Base-by-base conservation (phyloP, 2,888 invertebrate species). In the Dynastes maya region DNA sequence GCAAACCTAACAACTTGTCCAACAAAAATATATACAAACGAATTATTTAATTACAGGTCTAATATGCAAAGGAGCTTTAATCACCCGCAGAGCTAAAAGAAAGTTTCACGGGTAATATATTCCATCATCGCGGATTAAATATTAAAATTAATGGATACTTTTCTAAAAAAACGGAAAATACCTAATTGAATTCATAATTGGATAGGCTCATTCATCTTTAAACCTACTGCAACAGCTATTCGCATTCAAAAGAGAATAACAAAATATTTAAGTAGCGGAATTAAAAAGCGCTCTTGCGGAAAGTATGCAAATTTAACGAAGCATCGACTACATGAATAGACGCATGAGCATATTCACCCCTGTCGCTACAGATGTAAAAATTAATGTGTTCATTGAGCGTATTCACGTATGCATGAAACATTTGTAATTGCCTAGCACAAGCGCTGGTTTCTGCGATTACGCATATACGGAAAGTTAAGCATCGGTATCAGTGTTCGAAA, bases 241-340 rank as follows among this genome's bases (percentile, higher is more conserved):
- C 37, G 32, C 32, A 16, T 67, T 51, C 68, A 22, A 68, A 68
- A 68, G 51, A 13, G 51, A 68, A 68, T 68, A 68, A 51, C 51
- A 51, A 53, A 68, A 68, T 40, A 68, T n/a, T 13, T 68, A 68
- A 68, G 68, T 68, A 51, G 68, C 51, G 40, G 51, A 68, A 68
- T 68, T 51, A 68, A 51, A 68, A 68, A 51, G 68, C 51, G 9
- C 68, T 68, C 51, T 51, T 27, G 49, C 11, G 65, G 45, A 51
- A 51, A 68, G 27, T 51, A 51, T 68, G 68, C 9, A 68, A 68
- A 32, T 51, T 68, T n/a, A 68, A 68, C 27, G 29, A 29, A 68
- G 45, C 1, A 45, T 45, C 11, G 45, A 9, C 45, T 11, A 45
- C 9, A 45, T 2, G 45, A 8, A 45, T 8, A 45, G 45, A 45